phyloP scores from a whole-genome alignment of 2,113 vertebrate genomes.

The Ptilorrhoa leucosticta region DNA sequence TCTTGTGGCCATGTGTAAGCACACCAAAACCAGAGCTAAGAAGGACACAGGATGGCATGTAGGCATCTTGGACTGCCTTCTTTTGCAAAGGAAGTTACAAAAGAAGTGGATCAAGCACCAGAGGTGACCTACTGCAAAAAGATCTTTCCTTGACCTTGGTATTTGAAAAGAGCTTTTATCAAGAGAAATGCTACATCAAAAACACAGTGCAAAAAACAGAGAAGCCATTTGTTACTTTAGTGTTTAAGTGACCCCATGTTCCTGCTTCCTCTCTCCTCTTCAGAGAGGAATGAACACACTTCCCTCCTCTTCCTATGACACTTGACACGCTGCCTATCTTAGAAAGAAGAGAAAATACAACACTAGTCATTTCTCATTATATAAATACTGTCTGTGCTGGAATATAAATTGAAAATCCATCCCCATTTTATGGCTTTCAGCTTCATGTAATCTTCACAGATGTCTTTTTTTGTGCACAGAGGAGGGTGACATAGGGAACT shows the following conservation, averaged over 20 bases:
- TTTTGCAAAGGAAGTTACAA: not conserved
- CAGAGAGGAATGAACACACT: not conserved
- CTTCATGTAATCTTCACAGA: constrained; percentile 90
- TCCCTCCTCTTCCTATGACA: not conserved
- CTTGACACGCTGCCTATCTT: not conserved
- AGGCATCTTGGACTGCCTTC: not conserved
- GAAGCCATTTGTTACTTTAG: not conserved
- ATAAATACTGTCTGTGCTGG: not conserved
- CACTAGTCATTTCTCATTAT: not conserved
- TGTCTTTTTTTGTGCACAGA: constrained; percentile 87
- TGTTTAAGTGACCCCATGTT: not conserved
- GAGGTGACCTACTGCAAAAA: not conserved
- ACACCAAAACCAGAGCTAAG: not conserved
- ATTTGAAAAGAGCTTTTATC: not conserved
- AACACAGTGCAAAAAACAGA: not conserved
- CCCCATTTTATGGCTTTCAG: not conserved
- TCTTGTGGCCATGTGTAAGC: not conserved
- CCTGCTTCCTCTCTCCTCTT: not conserved
- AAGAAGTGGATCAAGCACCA: not conserved
- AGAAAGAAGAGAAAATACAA: not conserved
- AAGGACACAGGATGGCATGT: not conserved
- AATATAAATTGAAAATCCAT: not conserved
- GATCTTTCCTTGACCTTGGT: not conserved
- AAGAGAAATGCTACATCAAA: not conserved
- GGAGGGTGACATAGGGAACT: constrained; percentile 89